These are phyloP conservation scores for Tragopan temminckii DNA, from an alignment of 2,797 vertebrate genomes.

Conservation along the genomic window DNA sequence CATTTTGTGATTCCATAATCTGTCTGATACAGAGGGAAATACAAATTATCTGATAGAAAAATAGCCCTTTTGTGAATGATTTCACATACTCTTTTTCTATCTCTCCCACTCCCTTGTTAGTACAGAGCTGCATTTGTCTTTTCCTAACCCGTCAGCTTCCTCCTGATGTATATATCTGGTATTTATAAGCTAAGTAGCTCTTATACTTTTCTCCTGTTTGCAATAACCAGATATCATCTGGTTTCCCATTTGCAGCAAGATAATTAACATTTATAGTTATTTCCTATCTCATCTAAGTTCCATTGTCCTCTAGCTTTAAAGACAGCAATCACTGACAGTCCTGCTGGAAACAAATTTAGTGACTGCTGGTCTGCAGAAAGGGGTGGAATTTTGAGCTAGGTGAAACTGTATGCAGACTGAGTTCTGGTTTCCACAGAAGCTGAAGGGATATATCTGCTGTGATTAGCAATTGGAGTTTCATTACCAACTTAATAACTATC, in stretches of 20 bases:
- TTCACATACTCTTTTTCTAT: background rate
- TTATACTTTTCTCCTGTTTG: conserved; percentile 6
- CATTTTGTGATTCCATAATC: background rate
- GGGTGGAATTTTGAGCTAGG: background rate
- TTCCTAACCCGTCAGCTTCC: background rate
- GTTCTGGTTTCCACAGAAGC: background rate
- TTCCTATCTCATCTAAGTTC: conserved; percentile 17
- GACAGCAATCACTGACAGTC: background rate
- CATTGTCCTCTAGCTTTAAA: background rate
- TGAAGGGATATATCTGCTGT: background rate
- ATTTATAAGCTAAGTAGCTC: conserved; percentile 11
- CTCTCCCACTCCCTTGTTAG: background rate
- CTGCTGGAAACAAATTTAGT: background rate
- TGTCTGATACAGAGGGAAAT: background rate
- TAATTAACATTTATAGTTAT: conserved; percentile 29
- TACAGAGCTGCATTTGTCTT: background rate
- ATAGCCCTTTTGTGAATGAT: background rate
- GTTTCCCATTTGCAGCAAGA: conserved; percentile 24
- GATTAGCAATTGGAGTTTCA: background rate
- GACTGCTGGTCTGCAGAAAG: background rate
- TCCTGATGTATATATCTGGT: conserved; percentile 1
- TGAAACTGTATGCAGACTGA: background rate
- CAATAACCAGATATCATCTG: conserved; percentile 16
- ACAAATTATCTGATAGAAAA: background rate
- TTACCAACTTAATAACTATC: background rate